These are phyloP conservation scores for Sesamia inferens DNA, from an alignment of 2,888 invertebrate species.

Conservation along the genomic window DNA sequence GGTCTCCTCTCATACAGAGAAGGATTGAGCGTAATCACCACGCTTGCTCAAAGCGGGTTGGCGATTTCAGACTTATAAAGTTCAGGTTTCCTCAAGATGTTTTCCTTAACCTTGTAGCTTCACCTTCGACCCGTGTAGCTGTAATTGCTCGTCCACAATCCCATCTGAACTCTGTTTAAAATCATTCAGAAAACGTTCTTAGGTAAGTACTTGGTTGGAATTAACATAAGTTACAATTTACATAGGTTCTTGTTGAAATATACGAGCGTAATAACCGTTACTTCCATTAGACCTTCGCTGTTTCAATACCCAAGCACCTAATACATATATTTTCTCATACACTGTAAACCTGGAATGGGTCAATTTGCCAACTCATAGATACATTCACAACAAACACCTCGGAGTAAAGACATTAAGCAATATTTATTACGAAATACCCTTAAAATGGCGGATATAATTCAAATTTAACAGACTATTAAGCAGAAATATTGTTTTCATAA, in stretches of 20 bases:
- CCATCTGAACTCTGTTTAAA: neutral
- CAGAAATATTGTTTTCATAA: slow-evolving; percentile 67
- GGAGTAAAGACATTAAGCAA: slow-evolving; percentile 64
- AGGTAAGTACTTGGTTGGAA: neutral
- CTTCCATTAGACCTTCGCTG: slow-evolving; percentile 18
- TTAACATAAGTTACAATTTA: slow-evolving; percentile 15
- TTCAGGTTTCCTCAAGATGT: too few species aligned
- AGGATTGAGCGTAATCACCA: too few species aligned
- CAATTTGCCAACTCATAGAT: slow-evolving; percentile 47
- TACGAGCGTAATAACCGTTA: slow-evolving; percentile 19
- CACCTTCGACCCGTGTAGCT: neutral
- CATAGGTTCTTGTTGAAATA: slow-evolving; percentile 11
- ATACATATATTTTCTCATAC: slow-evolving; percentile 37
- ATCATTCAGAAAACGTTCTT: neutral
- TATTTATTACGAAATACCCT: slow-evolving; percentile 68
- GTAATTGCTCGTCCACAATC: neutral
- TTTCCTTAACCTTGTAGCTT: neutral
- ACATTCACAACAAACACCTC: slow-evolving; percentile 53
- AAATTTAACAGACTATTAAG: slow-evolving; percentile 74
- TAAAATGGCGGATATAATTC: slow-evolving; percentile 69
- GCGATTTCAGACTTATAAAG: too few species aligned
- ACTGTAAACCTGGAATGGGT: slow-evolving; percentile 39
- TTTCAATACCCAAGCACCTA: slow-evolving; percentile 13
- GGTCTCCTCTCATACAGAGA: too few species aligned
- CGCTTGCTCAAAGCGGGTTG: too few species aligned